These are phyloP conservation scores for Vespertilio murinus DNA, from an alignment of 2,797 vertebrate genomes.

Conservation along the genomic window DNA sequence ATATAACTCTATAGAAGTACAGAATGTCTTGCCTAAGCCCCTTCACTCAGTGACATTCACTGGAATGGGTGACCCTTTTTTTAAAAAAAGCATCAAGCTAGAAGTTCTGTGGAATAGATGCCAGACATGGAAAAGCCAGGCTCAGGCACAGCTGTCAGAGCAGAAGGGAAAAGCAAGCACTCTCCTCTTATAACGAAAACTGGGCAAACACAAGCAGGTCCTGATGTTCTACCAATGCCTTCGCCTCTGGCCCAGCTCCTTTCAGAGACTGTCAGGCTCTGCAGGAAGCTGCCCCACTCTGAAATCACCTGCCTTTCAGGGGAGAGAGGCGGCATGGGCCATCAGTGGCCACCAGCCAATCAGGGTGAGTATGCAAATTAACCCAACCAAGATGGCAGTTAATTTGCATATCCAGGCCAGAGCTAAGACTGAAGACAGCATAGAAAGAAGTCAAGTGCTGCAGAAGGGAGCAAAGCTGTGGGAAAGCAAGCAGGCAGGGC, in stretches of 20 bases:
- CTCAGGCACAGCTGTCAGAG: background rate
- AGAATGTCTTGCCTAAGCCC: background rate
- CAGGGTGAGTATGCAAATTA: too few relatives aligned
- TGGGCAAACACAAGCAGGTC: background rate
- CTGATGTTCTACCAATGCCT: background rate
- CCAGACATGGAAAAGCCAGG: background rate
- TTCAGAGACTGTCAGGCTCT: background rate
- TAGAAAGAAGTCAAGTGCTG: too few relatives aligned
- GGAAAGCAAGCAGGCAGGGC: too few relatives aligned
- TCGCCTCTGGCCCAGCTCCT: background rate
- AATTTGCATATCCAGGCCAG: too few relatives aligned
- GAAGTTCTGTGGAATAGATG: background rate
- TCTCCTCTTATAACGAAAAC: background rate
- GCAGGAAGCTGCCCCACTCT: background rate
- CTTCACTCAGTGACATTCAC: background rate
- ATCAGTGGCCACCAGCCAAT: too few relatives aligned
- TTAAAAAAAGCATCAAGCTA: background rate
- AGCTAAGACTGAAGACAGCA: too few relatives aligned
- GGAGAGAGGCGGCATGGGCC: background rate
- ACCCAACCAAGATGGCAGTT: too few relatives aligned
- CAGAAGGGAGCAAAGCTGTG: too few relatives aligned
- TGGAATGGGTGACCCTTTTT: background rate
- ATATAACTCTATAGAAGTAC: background rate
- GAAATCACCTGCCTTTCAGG: background rate
- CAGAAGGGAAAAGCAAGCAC: background rate